Percentiles rank a stretch among this genome's conserved stretches.
Conservation (phyloP, 2,797 vertebrate genomes). For the Onychomys arenicola region DNA sequence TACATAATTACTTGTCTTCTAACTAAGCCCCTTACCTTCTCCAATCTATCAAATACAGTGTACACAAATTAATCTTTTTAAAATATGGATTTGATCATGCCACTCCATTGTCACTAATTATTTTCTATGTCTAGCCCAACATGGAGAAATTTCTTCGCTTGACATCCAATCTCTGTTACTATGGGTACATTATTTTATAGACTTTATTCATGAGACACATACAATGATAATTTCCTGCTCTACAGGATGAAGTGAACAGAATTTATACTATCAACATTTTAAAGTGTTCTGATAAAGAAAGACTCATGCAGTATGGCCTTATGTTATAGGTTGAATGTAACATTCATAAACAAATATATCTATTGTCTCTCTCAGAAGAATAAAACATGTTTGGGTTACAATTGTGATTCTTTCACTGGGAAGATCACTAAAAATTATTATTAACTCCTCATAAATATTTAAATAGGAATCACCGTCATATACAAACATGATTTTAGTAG, state of each 20-base stretch:
- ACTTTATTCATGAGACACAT: conserved; percentile 1
- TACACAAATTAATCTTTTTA: conserved; percentile 32
- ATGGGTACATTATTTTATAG: background rate
- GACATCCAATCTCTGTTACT: background rate
- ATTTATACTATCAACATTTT: background rate
- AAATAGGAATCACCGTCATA: background rate
- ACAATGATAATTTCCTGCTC: background rate
- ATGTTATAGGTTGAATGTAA: background rate
- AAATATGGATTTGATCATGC: background rate
- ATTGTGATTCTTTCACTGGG: background rate
- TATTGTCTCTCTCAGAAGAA: background rate
- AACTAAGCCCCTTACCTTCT: background rate
- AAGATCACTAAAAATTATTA: background rate
- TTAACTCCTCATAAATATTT: background rate
- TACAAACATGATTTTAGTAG: background rate
- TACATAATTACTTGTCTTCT: background rate
- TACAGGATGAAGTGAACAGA: background rate
- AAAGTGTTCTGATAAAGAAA: background rate
- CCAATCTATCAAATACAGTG: background rate
- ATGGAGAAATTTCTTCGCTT: background rate
- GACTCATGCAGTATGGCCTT: background rate
- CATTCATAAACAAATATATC: background rate
- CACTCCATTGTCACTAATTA: conserved; percentile 16
- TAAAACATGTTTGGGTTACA: background rate
- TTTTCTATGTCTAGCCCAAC: background rate